Evolutionary conservation across 2,888 invertebrate species (phyloP), one percentile per base, ranked within the genome.

Genomic region (Dasypolia templi): DNA sequence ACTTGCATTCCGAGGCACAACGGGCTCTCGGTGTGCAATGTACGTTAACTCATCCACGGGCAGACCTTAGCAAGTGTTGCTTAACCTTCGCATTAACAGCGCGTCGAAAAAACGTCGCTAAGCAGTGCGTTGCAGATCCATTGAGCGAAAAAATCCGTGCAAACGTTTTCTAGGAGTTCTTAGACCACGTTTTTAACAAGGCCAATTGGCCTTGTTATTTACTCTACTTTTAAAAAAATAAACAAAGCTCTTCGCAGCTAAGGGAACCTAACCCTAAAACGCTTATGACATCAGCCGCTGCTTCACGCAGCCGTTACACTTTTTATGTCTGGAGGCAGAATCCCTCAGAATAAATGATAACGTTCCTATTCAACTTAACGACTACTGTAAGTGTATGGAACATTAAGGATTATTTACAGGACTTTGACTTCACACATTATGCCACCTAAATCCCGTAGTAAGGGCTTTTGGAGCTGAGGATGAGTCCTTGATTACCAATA

Each of bases 351-450:
- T 62, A 82, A 75, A 61, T 75, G 75, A 71, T 82, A 83, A 59
- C 62, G 51, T n/a, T 78, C 74, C 69, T 67, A 68, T 73, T 75
- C 79, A 79, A 58, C 49, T 26, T 53, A 70, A 72, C 78, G 74
- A 81, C 56, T 53, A 32, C 59, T 6, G 46, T 61, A 35, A 79
- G 59, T 64, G 46, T 64, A 12, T 35, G 49, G 51, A 44, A 22
- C 75, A 68, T 77, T 78, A 61, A 11, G 53, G 53, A 61, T 72
- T 79, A 76, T 70, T 77, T 70, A 49, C 17, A 77, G 14, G 19
- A 32, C 22, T 62, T 49, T 62, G 17, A 62, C 49, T 70, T 39
- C 39, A 77, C 53, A 32, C 53, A 19, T 55, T 55, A n/a, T n/a
- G 19, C 1, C 22, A 42, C 3, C 46, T 35, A 49, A 61, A 75